Evolutionary conservation across 2,888 invertebrate species (phyloP).

Genomic region (Ophraella communa): DNA sequence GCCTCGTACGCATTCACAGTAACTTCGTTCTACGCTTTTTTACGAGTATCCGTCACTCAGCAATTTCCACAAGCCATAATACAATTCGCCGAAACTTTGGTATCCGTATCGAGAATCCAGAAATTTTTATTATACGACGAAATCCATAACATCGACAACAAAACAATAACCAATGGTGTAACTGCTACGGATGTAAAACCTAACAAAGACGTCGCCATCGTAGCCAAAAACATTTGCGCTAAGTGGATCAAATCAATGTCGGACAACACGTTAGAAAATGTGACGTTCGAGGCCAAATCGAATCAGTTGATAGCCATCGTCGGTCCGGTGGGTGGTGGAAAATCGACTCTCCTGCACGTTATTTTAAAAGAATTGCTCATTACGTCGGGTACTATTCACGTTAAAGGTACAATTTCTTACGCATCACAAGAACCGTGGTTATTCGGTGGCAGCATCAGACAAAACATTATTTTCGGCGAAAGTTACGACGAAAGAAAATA

Average conservation of each 20-base stretch:
- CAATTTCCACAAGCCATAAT: constrained; percentile 68
- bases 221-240: constrained; percentile 28
- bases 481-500: constrained; percentile 70
- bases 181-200: neutral
- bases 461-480: constrained; percentile 90
- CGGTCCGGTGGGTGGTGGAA: constrained; percentile 71
- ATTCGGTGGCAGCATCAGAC: constrained; percentile 80
- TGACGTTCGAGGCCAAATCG: constrained; percentile 29
- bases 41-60: constrained; percentile 71
- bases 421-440: constrained; percentile 88
- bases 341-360: constrained; percentile 63
- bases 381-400: constrained; percentile 61
- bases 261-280: constrained; percentile 32
- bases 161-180: neutral
- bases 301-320: constrained; percentile 59
- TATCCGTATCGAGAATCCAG: constrained; percentile 60
- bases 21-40: constrained; percentile 76
- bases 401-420: constrained; percentile 26
- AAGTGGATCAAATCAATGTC: constrained; percentile 34
- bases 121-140: constrained; percentile 61
- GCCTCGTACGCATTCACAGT: constrained; percentile 75
- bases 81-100: constrained; percentile 71
- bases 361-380: constrained; percentile 75
- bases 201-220: constrained; percentile 1
- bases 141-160: constrained; percentile 6